Conservation (phyloP, 2,888 invertebrate genomes). For the Acleris laterana region DNA sequence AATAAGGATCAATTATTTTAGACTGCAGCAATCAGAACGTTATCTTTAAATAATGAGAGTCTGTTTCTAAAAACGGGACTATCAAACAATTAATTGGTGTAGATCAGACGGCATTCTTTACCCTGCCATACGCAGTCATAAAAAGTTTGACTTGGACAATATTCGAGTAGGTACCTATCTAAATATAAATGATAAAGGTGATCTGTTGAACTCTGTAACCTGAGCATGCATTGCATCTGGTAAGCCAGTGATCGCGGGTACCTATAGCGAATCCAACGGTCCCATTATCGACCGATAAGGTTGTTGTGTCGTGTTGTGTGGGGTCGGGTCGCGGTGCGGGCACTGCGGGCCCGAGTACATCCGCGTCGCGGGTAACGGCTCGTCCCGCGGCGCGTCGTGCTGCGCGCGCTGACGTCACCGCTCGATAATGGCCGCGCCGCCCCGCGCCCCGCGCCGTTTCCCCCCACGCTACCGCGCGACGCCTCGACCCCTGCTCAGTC, state of each 20-base stretch:
- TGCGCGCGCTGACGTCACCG: constrained; percentile 85
- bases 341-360: constrained; percentile 56
- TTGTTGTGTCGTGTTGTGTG: constrained; percentile 46
- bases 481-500: constrained; percentile 66
- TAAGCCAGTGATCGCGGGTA: constrained; percentile 21
- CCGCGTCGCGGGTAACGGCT: constrained; percentile 81
- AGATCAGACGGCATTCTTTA: no score
- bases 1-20: no score
- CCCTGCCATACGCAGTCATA: not conserved
- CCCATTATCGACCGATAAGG: constrained; percentile 69
- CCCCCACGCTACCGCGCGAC: constrained; percentile 40
- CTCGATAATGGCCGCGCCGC: constrained; percentile 79
- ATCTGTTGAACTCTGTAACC: constrained; percentile 7
- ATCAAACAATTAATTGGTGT: not conserved
- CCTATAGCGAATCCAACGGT: constrained; percentile 47
- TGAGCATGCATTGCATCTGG: constrained; percentile 46
- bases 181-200: not conserved
- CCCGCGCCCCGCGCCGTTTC: constrained; percentile 54
- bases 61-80: not conserved
- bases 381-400: constrained; percentile 66
- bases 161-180: not conserved
- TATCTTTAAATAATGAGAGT: no score
- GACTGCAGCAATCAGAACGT: no score
- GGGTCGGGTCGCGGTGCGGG: constrained; percentile 45
- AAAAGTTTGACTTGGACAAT: not conserved